phyloP scores from a whole-genome alignment of 1,140 invertebrate species.

The Gerris buenoi region DNA sequence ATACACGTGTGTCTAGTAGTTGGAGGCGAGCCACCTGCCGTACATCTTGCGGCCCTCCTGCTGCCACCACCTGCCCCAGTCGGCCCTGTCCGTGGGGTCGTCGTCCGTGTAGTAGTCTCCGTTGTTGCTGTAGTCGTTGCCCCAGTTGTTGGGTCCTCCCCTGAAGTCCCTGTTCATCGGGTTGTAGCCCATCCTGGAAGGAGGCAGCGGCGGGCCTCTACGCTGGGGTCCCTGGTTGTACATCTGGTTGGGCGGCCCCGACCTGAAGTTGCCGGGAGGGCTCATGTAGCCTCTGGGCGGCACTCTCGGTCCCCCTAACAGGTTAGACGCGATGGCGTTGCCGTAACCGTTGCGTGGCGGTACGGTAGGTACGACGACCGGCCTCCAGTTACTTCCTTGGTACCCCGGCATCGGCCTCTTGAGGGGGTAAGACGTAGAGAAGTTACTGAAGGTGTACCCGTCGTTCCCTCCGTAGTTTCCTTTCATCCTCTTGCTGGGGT shows the following conservation, averaged over 20 bases:
- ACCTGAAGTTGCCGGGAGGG: background rate
- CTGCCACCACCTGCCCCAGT: background rate
- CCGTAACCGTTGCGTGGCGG: background rate
- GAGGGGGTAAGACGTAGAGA: background rate
- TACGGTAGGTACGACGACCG: background rate
- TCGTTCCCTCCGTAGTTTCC: background rate
- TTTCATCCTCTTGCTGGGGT: background rate
- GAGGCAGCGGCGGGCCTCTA: background rate
- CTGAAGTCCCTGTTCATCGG: background rate
- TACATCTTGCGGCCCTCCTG: background rate
- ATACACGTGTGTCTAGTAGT: no score
- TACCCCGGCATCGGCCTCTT: background rate
- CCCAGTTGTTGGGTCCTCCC: background rate
- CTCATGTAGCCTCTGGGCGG: background rate
- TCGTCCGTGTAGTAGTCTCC: background rate
- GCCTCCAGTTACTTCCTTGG: background rate
- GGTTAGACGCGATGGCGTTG: background rate
- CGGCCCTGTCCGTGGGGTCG: background rate
- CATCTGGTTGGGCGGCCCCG: no score
- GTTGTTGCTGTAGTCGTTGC: background rate
- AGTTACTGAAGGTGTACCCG: background rate
- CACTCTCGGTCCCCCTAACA: background rate
- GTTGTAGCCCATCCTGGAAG: no score
- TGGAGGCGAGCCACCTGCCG: background rate
- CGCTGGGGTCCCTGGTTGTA: background rate